Percentiles rank a stretch among this genome's conserved stretches.
phyloP scores from a whole-genome alignment of 2,113 vertebrate genomes.

The Columba livia region DNA sequence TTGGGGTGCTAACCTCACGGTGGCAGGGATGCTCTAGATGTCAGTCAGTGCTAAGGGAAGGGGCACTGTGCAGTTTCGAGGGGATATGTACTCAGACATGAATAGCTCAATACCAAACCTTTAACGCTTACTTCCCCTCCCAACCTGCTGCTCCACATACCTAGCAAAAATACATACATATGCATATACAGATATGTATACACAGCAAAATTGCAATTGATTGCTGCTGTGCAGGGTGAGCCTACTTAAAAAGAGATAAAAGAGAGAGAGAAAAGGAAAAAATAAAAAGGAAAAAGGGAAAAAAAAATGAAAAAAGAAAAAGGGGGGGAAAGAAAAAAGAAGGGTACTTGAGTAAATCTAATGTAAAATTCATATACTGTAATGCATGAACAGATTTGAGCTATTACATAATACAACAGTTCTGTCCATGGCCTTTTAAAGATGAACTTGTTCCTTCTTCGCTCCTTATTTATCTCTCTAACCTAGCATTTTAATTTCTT shows the following conservation, averaged over 20 bases:
- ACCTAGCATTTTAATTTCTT: background rate
- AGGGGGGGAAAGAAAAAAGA: background rate
- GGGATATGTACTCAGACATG: fast-evolving
- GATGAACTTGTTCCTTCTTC: background rate
- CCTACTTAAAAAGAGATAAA: too few relatives aligned
- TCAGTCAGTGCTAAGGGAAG: background rate
- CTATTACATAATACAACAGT: background rate
- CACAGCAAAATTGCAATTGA: background rate
- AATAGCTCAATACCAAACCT: background rate
- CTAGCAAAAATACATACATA: background rate
- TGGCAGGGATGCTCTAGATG: background rate
- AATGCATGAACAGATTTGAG: background rate
- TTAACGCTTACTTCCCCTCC: background rate
- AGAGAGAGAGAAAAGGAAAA: too few relatives aligned
- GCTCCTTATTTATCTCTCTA: background rate
- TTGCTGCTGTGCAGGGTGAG: background rate
- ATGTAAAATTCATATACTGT: background rate
- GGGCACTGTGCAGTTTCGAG: background rate
- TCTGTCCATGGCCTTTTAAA: background rate
- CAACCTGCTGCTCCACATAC: background rate
- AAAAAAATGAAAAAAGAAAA: too few relatives aligned
- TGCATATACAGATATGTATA: background rate
- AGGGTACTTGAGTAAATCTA: background rate
- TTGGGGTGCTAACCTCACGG: background rate
- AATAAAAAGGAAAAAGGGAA: too few relatives aligned